A percentile compares a stretch with the other conserved stretches of the same genome.
phyloP scores from a whole-genome alignment of 1,140 invertebrate species.

The Drosophila carrolli region DNA sequence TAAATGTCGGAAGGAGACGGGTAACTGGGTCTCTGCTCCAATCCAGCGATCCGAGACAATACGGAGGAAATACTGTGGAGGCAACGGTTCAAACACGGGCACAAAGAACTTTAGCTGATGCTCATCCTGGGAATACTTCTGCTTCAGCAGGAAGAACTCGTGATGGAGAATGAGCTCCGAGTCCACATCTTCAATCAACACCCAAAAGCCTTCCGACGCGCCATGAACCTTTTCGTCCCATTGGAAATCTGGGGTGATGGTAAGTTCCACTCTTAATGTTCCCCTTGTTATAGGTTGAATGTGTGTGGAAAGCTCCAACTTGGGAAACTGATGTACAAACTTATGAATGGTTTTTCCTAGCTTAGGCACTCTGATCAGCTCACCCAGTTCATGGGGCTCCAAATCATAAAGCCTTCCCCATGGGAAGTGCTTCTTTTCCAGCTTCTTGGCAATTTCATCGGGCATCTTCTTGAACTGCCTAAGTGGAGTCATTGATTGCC shows the following conservation, averaged over 20 bases:
- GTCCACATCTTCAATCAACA: conserved; percentile 99
- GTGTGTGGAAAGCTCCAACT: conserved; percentile 96
- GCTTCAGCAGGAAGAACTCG: conserved; percentile 98
- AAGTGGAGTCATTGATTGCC: conserved; percentile 99
- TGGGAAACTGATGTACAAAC: conserved; percentile 99
- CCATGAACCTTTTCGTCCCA: conserved; percentile 99
- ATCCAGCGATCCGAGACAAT: conserved; percentile 93
- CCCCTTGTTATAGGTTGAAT: conserved; percentile 99
- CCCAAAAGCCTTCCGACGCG: conserved; percentile 99
- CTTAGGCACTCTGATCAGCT: conserved; percentile 97
- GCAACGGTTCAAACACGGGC: conserved; percentile 98
- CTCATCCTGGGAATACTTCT: conserved; percentile 97
- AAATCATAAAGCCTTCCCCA: conserved; percentile 98
- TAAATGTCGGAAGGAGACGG: conserved; percentile 98
- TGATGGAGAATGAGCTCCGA: conserved; percentile 98
- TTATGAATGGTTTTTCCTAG: conserved; percentile 99
- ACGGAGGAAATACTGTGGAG: conserved; percentile 98
- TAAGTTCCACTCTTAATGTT: conserved; percentile 97
- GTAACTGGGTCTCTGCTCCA: conserved; percentile 97
- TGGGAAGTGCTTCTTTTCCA: conserved; percentile 99
- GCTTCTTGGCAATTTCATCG: conserved; percentile 98
- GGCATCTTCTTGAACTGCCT: conserved; percentile 99
- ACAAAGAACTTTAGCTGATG: conserved; percentile 99
- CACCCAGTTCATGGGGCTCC: conserved; percentile 98
- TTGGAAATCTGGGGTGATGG: conserved; percentile 99